Evolutionary conservation across 1,140 invertebrate genomes (phyloP).

Genomic region (Ctenoplectra terminalis): DNA sequence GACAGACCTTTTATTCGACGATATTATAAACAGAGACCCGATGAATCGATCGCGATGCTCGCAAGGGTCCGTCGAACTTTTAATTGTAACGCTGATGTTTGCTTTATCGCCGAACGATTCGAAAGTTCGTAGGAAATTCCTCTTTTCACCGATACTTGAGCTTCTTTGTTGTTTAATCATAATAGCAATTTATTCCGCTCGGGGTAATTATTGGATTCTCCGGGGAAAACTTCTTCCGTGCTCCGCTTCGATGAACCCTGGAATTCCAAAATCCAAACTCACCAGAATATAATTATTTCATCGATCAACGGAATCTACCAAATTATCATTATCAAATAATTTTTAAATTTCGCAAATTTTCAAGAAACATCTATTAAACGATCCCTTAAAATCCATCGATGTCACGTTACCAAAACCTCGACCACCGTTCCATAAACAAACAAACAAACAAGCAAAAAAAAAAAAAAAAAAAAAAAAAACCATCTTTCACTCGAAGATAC

Average conservation of each 20-base stretch:
- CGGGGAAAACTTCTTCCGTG: neutral
- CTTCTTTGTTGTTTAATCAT: constrained; percentile 28
- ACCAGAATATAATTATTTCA: too few relatives aligned
- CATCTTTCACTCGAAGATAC: neutral
- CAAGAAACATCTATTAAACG: too few relatives aligned
- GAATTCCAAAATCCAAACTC: too few relatives aligned
- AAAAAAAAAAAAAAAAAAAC: neutral
- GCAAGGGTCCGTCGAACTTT: constrained; percentile 1
- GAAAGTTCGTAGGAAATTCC: neutral
- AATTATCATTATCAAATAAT: too few relatives aligned
- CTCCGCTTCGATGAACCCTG: too few relatives aligned
- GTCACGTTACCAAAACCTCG: too few relatives aligned
- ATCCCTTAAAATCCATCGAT: too few relatives aligned
- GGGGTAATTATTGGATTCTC: neutral
- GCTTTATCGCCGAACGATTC: neutral
- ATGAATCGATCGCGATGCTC: neutral
- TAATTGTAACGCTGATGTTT: constrained; percentile 22
- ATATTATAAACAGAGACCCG: neutral
- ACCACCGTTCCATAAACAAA: too few relatives aligned
- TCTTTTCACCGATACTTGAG: neutral
- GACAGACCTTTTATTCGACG: neutral
- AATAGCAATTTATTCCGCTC: constrained; percentile 9
- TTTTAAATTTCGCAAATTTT: too few relatives aligned
- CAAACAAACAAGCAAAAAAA: too few relatives aligned
- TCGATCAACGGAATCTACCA: too few relatives aligned